phyloP scores from a whole-genome alignment of 2,888 invertebrate species.

The Aradus depressus region DNA sequence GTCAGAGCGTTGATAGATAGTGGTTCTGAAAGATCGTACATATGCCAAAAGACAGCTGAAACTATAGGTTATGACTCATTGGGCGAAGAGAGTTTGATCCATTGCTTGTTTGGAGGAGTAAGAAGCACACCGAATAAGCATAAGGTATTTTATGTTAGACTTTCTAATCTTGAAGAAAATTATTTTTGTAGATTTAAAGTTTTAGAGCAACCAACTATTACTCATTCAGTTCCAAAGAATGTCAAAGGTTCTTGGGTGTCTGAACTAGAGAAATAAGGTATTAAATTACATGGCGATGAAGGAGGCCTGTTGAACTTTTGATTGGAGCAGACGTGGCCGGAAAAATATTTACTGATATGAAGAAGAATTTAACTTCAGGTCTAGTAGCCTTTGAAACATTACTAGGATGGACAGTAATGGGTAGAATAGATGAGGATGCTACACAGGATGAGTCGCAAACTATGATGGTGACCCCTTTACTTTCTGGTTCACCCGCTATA shows the following conservation, averaged over 20 bases:
- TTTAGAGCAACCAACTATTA: slow-evolving; percentile 4
- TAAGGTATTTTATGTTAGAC: background rate
- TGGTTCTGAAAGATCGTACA: slow-evolving; percentile 3
- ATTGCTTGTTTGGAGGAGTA: slow-evolving; percentile 12
- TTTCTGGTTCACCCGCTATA: too few species aligned
- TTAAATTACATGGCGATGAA: background rate
- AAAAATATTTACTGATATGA: slow-evolving; percentile 1
- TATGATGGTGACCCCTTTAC: too few species aligned
- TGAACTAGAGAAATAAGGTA: slow-evolving; percentile 1
- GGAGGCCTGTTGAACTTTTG: slow-evolving; percentile 9
- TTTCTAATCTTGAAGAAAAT: background rate
- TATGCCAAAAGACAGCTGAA: background rate
- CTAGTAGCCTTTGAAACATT: slow-evolving; percentile 11
- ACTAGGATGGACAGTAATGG: slow-evolving; percentile 12
- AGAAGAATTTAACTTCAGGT: background rate
- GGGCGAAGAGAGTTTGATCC: slow-evolving; percentile 5
- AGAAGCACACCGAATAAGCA: background rate
- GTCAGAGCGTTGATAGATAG: slow-evolving; percentile 5
- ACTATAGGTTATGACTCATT: background rate
- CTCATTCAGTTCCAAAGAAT: too few species aligned
- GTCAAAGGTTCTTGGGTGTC: background rate
- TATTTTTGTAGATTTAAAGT: slow-evolving; percentile 1
- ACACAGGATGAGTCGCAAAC: too few species aligned
- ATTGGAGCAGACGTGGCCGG: slow-evolving; percentile 15
- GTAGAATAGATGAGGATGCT: too few species aligned